Conservation (phyloP, 2,113 vertebrate species). For the Leucopsar rothschildi region DNA sequence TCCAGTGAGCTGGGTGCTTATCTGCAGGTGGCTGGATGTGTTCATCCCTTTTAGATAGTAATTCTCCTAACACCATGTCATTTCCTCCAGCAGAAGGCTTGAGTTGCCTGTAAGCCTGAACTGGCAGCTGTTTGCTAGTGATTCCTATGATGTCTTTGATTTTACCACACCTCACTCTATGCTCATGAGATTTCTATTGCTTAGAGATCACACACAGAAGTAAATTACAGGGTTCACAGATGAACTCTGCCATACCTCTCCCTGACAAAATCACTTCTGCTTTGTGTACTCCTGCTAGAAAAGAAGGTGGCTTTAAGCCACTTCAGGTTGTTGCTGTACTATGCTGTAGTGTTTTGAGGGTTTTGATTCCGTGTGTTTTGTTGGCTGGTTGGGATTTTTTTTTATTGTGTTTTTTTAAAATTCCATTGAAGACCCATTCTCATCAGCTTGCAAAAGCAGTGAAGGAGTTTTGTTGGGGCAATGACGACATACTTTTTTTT, state of each 20-base stretch:
- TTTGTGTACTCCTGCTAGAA: background rate
- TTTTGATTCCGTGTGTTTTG: background rate
- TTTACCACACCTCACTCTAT: background rate
- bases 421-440: background rate
- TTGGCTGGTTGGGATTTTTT: background rate
- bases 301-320: background rate
- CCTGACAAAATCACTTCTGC: background rate
- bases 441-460: background rate
- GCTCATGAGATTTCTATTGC: background rate
- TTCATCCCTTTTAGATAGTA: background rate
- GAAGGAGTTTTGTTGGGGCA: background rate
- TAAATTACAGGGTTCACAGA: accelerated
- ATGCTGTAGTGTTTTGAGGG: background rate
- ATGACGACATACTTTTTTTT: background rate
- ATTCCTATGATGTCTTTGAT: background rate
- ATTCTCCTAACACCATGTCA: background rate
- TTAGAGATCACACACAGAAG: background rate
- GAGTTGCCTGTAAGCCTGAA: background rate
- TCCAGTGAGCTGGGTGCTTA: background rate
- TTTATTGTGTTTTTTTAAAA: background rate
- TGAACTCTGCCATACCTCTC: background rate
- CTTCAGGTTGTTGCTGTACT: background rate
- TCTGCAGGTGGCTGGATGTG: background rate
- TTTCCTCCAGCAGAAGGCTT: background rate
- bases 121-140: background rate